A percentile compares a stretch with the other conserved stretches of the same genome.
phyloP scores from a whole-genome alignment of 2,797 vertebrate species.

The Characodon lateralis region DNA sequence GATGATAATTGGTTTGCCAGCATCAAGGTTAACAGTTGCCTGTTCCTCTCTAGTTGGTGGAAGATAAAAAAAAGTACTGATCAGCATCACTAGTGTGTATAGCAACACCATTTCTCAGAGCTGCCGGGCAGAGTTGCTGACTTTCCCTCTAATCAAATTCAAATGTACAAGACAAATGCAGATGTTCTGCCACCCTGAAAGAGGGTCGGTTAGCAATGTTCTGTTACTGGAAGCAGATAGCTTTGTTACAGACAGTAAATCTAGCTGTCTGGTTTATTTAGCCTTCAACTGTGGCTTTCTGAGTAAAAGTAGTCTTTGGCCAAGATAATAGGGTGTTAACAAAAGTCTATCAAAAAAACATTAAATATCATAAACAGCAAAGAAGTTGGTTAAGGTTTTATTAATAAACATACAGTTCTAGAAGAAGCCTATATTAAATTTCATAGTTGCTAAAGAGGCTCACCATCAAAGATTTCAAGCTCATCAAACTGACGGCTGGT shows the following conservation, averaged over 20 bases:
- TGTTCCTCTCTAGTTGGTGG: constrained; percentile 40
- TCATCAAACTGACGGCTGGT: constrained; percentile 96
- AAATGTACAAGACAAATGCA: constrained; percentile 62
- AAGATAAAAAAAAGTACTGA: constrained; percentile 65
- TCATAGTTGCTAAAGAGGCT: constrained; percentile 43
- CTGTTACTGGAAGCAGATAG: constrained; percentile 20
- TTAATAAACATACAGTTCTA: neutral
- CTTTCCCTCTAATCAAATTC: constrained; percentile 68
- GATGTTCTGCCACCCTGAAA: constrained; percentile 50
- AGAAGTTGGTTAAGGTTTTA: neutral
- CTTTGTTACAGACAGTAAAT: constrained; percentile 29
- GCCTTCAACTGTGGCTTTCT: constrained; percentile 26
- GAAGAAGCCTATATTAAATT: neutral
- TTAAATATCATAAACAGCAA: neutral
- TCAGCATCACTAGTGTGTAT: constrained; percentile 60
- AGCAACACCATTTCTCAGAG: constrained; percentile 46
- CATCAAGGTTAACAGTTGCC: constrained; percentile 48
- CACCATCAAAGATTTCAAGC: constrained; percentile 96
- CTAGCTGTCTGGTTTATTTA: constrained; percentile 28
- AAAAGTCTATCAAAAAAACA: neutral
- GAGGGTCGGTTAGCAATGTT: constrained; percentile 27
- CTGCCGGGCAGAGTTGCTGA: constrained; percentile 59
- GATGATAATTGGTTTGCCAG: constrained; percentile 49
- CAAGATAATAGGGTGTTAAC: neutral
- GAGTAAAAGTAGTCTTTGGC: constrained; percentile 24